Base-by-base conservation (phyloP, 2,888 invertebrate genomes). In the Plagodis pulveraria region DNA sequence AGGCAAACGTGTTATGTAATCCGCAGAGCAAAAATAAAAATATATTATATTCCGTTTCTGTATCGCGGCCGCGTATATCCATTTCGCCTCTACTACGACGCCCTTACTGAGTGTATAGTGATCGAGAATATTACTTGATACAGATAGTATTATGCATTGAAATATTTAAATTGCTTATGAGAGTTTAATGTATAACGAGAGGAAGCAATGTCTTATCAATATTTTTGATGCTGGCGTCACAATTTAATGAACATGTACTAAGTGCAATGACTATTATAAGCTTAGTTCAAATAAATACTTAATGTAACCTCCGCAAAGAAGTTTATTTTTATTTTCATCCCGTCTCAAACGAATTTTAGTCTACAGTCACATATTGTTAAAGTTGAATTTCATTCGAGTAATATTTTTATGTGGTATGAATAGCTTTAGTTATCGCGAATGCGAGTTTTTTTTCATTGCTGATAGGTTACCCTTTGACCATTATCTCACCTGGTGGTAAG, bases 181-280 rank as follows among this genome's bases (percentile, higher is more conserved):
- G 46, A 58, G 45, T 58, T 44, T 62, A 63, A 53, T 43, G 50
- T 50, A 48, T 57, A 53, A 43, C 47, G 34, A 58, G 45, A 56
- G n/a, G 48, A 50, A 64, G 60, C 58, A 63, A 60, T 56, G 59
- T 56, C 51, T 52, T 64, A 64, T 58, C 62, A 70, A 71, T 76
- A 74, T 76, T 77, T 77, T 71, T 77, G 81, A 75, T 76, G 80
- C 81, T 81, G 83, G 76, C 75, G 67, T 71, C 68, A 71, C 72
- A 72, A 73, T 77, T 73, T 74, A 61, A 73, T 77, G 72, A 78
- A 76, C 77, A 73, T 78, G 74, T 79, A 76, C 77, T 78, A 74
- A 73, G 79, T 77, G 77, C 78, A 78, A 78, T 79, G 71, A 74
- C 70, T 71, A 76, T 77, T 71, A 72, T 77, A 72, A 74, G 75